A percentile compares a stretch with the other conserved stretches of the same genome.
These are phyloP conservation scores for Acanthosoma haemorrhoidale DNA, from an alignment of 2,888 invertebrate genomes.

Conservation along the genomic window DNA sequence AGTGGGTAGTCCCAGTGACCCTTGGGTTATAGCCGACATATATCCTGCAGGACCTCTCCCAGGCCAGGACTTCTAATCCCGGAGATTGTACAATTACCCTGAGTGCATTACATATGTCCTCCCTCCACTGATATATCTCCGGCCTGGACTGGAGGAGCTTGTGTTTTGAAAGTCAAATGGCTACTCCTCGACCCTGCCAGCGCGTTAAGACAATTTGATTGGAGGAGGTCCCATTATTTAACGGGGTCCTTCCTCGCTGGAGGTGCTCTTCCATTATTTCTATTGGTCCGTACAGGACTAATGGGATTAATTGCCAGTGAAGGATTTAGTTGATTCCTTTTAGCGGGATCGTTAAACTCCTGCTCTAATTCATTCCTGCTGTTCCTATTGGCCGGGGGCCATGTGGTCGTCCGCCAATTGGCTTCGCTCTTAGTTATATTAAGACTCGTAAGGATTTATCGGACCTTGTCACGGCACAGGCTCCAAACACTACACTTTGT, in stretches of 20 bases:
- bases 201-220: constrained; percentile 31
- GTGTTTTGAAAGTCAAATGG: constrained; percentile 36
- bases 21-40: too few relatives aligned
- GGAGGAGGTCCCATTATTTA: constrained; percentile 29
- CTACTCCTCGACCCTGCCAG: background rate
- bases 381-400: constrained; percentile 1
- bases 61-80: constrained; percentile 13
- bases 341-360: background rate
- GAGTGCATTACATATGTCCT: constrained; percentile 37
- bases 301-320: constrained; percentile 5
- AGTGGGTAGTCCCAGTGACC: background rate
- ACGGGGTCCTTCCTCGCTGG: constrained; percentile 17
- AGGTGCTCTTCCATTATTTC: constrained; percentile 13
- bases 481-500: too few relatives aligned
- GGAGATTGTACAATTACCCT: constrained; percentile 34
- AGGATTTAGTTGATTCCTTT: background rate
- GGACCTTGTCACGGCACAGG: too few relatives aligned
- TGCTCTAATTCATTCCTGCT: constrained; percentile 4
- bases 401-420: constrained; percentile 2
- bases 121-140: constrained; percentile 34
- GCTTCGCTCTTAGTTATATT: too few relatives aligned
- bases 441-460: too few relatives aligned
- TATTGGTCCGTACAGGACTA: background rate
- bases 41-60: too few relatives aligned
- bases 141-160: background rate